Evolutionary conservation across 2,113 vertebrate genomes (phyloP).

Genomic region (Vidua macroura): DNA sequence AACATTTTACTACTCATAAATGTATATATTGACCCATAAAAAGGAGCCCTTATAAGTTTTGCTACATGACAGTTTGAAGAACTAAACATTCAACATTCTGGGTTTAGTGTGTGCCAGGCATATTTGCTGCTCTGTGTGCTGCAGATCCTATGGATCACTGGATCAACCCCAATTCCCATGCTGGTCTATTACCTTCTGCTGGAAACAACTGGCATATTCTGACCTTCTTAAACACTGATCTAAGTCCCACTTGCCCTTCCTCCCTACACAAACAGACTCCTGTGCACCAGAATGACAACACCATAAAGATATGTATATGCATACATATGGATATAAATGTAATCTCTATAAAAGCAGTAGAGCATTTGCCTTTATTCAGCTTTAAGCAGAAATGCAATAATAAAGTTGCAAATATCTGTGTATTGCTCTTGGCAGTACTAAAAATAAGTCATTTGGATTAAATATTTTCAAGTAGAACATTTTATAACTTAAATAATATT

Average conservation of each 20-base stretch:
- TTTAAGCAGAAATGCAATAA: conserved; percentile 27
- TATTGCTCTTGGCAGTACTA: conserved; percentile 49
- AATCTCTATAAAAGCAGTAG: not conserved
- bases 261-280: not conserved
- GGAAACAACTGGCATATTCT: not conserved
- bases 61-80: not conserved
- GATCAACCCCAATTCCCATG: not conserved
- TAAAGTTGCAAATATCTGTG: conserved; percentile 10
- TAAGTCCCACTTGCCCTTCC: not conserved
- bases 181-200: not conserved
- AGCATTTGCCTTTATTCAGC: not conserved
- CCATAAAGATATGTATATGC: not conserved
- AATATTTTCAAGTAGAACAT: conserved; percentile 25
- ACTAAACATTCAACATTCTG: not conserved
- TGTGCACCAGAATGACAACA: not conserved
- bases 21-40: accelerated
- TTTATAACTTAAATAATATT: conserved; percentile 56
- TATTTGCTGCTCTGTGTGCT: not conserved
- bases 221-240: not conserved
- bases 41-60: not conserved
- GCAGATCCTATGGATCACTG: not conserved
- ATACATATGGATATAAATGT: not conserved
- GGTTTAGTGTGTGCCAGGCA: not conserved
- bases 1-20: not conserved
- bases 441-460: conserved; percentile 53